Conservation (phyloP, 2,113 vertebrate genomes). For the Chelonoidis abingdonii region DNA sequence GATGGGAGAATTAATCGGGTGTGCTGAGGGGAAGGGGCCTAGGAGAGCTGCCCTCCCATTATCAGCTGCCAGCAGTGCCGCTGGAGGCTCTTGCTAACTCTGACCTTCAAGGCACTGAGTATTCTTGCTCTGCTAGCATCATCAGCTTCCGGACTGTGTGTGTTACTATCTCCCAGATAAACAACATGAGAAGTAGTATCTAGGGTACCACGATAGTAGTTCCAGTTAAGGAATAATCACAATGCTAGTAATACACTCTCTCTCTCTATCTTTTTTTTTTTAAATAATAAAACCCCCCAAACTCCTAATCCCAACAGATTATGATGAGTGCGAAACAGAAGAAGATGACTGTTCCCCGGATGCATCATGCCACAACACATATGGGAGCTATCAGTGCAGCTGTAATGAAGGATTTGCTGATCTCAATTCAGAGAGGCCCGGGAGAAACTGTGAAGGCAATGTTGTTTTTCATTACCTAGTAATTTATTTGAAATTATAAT, state of each 20-base stretch:
- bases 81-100: background rate
- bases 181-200: background rate
- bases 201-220: background rate
- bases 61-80: background rate
- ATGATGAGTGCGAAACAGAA: constrained; percentile 80
- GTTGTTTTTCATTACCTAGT: background rate
- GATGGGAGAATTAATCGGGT: background rate
- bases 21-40: rapidly evolving
- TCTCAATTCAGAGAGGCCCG: constrained; percentile 70
- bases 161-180: background rate
- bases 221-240: background rate
- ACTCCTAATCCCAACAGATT: constrained; percentile 73
- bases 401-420: constrained; percentile 76
- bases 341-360: constrained; percentile 82
- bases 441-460: constrained; percentile 84
- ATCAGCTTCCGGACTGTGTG: background rate
- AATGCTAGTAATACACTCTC: background rate
- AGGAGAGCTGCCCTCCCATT: background rate
- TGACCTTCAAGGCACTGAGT: background rate
- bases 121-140: background rate
- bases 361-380: constrained; percentile 80
- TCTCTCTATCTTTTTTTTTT: background rate
- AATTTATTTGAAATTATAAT: background rate
- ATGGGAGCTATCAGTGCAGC: constrained; percentile 82
- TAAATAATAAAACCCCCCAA: background rate